Conservation (phyloP, 2,888 invertebrate genomes). For the Eristalis arbustorum region DNA sequence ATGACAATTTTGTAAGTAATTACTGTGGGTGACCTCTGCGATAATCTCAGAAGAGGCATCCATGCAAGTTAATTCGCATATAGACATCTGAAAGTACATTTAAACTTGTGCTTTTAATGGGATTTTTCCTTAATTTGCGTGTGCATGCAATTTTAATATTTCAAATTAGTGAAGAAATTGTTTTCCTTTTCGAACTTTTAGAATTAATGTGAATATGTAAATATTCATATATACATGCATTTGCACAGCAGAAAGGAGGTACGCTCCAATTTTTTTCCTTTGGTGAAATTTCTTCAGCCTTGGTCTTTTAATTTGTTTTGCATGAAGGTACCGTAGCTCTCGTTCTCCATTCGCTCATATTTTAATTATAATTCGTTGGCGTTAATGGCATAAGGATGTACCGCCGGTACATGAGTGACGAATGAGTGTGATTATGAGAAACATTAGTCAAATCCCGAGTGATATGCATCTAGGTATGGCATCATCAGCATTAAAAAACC, state of each 20-base stretch:
- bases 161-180: slow-evolving; percentile 63
- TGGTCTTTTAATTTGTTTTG: slow-evolving; percentile 67
- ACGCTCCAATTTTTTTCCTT: slow-evolving; percentile 40
- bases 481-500: slow-evolving; percentile 64
- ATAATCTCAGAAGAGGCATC: background rate
- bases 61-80: background rate
- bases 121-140: slow-evolving; percentile 54
- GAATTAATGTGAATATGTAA: slow-evolving; percentile 2
- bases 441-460: slow-evolving; percentile 69
- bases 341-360: slow-evolving; percentile 41
- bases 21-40: slow-evolving; percentile 20
- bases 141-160: slow-evolving; percentile 65
- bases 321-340: slow-evolving; percentile 34
- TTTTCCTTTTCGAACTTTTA: slow-evolving; percentile 22
- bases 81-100: slow-evolving; percentile 2
- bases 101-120: background rate
- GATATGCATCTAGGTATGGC: slow-evolving; percentile 22
- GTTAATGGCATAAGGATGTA: slow-evolving; percentile 68
- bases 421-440: slow-evolving; percentile 67
- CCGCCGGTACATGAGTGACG: slow-evolving; percentile 46
- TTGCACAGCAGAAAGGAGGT: slow-evolving; percentile 1
- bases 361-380: slow-evolving; percentile 69
- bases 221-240: background rate
- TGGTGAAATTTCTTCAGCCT: slow-evolving; percentile 20
- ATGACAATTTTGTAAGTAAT: slow-evolving; percentile 16